phyloP scores from a whole-genome alignment of 2,113 vertebrate species.

The Octodon degus region DNA sequence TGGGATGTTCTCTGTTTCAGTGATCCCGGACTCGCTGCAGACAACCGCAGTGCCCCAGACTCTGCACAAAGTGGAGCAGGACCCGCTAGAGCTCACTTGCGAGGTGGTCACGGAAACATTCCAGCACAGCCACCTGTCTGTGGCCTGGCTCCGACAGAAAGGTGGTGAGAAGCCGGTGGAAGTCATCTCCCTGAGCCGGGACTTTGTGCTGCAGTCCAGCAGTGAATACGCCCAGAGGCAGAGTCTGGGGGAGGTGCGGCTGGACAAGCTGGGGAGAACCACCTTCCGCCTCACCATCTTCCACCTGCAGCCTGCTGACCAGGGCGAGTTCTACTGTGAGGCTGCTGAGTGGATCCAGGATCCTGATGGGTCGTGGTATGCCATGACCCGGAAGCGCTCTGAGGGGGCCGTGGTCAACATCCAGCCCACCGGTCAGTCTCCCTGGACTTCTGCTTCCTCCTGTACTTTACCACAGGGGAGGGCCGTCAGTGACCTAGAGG shows the following conservation, averaged over 20 bases:
- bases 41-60: conserved; percentile 88
- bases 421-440: conserved; percentile 93
- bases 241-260: conserved; percentile 92
- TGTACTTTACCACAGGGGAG: background rate
- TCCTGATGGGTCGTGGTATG: conserved; percentile 93
- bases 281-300: conserved; percentile 95
- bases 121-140: conserved; percentile 95
- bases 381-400: conserved; percentile 96
- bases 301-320: conserved; percentile 94
- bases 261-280: conserved; percentile 94
- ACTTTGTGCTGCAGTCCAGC: conserved; percentile 93
- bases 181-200: conserved; percentile 93
- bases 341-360: conserved; percentile 98
- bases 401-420: conserved; percentile 93
- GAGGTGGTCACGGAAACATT: conserved; percentile 91
- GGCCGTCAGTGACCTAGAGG: background rate
- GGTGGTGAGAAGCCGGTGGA: conserved; percentile 89
- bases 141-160: conserved; percentile 93
- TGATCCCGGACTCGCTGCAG: conserved; percentile 94
- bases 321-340: conserved; percentile 97
- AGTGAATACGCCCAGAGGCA: conserved; percentile 92
- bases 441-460: background rate
- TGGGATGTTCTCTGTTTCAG: conserved; percentile 83
- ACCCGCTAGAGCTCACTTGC: conserved; percentile 93
- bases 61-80: conserved; percentile 94